phyloP scores from a whole-genome alignment of 2,113 vertebrate genomes.

The Varanus salvator region DNA sequence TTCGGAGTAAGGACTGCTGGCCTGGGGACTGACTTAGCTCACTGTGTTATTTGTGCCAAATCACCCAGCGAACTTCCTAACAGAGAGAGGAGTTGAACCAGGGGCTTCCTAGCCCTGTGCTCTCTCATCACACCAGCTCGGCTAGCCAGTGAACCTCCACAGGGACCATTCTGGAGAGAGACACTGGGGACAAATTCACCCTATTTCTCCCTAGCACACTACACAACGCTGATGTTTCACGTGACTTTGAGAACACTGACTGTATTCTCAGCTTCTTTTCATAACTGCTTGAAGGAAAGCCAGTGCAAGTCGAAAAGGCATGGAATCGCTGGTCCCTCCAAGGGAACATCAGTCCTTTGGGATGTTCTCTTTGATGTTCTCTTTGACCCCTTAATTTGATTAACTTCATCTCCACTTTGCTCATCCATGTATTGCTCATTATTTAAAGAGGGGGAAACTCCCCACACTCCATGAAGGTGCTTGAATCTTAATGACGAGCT shows the following conservation, averaged over 20 bases:
- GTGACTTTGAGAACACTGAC: neutral
- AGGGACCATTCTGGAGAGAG: neutral
- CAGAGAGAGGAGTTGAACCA: neutral
- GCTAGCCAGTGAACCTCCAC: neutral
- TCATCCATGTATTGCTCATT: neutral
- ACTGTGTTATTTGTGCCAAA: neutral
- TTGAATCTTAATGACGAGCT: conserved; percentile 25
- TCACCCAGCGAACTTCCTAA: too few relatives aligned
- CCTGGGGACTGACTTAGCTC: neutral
- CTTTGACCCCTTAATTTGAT: conserved; percentile 7
- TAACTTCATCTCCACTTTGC: neutral
- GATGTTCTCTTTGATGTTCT: neutral
- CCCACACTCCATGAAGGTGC: neutral
- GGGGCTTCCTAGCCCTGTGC: neutral
- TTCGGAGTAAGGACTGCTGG: too few relatives aligned
- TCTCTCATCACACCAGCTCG: neutral
- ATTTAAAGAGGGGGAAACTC: neutral
- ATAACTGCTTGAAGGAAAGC: neutral
- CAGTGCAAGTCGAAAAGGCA: neutral
- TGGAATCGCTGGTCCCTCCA: too few relatives aligned
- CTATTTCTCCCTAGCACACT: neutral
- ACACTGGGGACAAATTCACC: too few relatives aligned
- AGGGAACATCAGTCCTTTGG: neutral
- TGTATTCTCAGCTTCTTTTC: neutral
- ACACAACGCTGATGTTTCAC: neutral